Evolutionary conservation across 1,140 invertebrate species (phyloP).

Genomic region (Trypoxylus dichotomus): DNA sequence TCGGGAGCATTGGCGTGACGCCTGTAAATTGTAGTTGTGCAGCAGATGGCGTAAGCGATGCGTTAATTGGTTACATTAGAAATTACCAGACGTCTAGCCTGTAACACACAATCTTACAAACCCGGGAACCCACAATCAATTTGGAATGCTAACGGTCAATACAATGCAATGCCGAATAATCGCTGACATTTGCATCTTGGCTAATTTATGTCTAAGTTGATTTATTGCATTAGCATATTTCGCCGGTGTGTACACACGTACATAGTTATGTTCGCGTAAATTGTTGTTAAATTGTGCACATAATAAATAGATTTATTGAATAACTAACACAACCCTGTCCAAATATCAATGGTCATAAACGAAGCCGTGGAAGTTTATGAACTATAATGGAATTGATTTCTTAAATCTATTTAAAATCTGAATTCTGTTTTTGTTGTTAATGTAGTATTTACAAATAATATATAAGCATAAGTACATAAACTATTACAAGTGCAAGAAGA

Average conservation of each 20-base stretch:
- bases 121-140: neutral
- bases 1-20: neutral
- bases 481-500: too few species aligned
- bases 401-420: too few species aligned
- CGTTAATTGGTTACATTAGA: constrained; percentile 18
- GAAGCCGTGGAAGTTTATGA: too few species aligned
- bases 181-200: constrained; percentile 12
- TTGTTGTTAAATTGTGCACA: neutral
- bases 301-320: neutral
- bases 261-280: neutral
- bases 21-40: neutral
- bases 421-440: too few species aligned
- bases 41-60: neutral
- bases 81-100: neutral
- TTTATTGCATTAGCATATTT: neutral
- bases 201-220: neutral
- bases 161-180: neutral
- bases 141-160: neutral
- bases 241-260: neutral
- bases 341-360: too few species aligned
- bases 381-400: too few species aligned
- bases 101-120: constrained; percentile 15
- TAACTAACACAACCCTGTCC: too few species aligned
- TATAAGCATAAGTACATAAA: too few species aligned
- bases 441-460: too few species aligned